Evolutionary conservation across 2,888 invertebrate species (phyloP).

Genomic region (Prionchulus punctatus): DNA sequence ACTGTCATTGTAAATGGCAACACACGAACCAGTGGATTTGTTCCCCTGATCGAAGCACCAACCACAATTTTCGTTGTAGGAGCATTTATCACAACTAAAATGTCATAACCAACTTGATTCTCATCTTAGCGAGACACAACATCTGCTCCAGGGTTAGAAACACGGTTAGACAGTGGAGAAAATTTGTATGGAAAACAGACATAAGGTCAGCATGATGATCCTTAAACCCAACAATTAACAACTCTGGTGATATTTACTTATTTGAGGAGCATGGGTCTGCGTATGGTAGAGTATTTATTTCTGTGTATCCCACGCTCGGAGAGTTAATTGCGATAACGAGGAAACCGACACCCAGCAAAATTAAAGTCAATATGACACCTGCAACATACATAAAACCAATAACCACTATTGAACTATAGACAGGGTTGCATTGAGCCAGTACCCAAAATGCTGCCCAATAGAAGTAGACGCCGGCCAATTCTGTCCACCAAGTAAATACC

Average conservation of each 20-base stretch:
- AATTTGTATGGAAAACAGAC: too few species aligned
- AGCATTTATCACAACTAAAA: not conserved
- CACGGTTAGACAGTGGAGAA: too few species aligned
- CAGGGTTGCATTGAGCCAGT: slow-evolving; percentile 8
- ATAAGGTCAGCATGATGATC: too few species aligned
- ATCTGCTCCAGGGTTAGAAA: too few species aligned
- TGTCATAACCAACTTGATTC: too few species aligned
- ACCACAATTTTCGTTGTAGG: not conserved
- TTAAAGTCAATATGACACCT: not conserved
- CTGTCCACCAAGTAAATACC: slow-evolving; percentile 40
- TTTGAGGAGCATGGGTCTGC: too few species aligned
- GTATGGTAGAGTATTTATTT: too few species aligned
- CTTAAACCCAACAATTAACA: too few species aligned
- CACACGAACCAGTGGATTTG: not conserved
- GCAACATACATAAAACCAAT: not conserved
- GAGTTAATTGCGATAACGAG: not conserved
- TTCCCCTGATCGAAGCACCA: not conserved
- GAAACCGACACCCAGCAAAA: not conserved
- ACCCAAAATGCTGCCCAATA: slow-evolving; percentile 32
- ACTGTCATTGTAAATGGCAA: not conserved
- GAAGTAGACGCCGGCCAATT: slow-evolving; percentile 35
- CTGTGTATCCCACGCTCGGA: too few species aligned
- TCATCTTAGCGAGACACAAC: too few species aligned
- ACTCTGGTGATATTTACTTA: too few species aligned
- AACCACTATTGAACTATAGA: not conserved